Evolutionary conservation across 2,888 invertebrate genomes (phyloP).

Genomic region (Griposia aprilina): DNA sequence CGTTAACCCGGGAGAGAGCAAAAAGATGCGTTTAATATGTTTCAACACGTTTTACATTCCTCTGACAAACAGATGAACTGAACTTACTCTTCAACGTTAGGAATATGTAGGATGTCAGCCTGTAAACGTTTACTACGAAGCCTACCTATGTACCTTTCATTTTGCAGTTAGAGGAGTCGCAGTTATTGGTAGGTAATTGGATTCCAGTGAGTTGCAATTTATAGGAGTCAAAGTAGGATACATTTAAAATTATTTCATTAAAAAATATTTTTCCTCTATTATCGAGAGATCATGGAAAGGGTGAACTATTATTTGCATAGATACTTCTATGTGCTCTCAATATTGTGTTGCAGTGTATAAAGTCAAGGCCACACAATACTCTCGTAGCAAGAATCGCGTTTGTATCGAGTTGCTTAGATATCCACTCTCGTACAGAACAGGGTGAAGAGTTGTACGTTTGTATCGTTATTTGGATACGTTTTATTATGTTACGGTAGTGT

Average conservation of each 20-base stretch:
- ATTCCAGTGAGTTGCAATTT: slow-evolving; percentile 2
- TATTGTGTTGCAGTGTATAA: background rate
- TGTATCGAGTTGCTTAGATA: background rate
- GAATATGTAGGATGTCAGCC: background rate
- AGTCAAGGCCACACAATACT: background rate
- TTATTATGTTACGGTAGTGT: no score
- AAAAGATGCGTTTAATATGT: slow-evolving; percentile 27
- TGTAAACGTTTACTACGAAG: background rate
- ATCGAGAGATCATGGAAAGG: background rate
- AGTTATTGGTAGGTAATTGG: background rate
- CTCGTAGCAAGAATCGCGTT: background rate
- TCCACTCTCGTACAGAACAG: background rate
- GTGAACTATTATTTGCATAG: background rate
- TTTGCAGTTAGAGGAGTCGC: background rate
- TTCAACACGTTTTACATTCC: slow-evolving; percentile 24
- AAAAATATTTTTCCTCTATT: background rate
- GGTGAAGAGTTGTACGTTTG: background rate
- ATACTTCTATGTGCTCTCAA: background rate
- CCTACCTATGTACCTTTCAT: background rate
- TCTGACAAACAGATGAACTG: slow-evolving; percentile 4
- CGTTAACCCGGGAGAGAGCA: slow-evolving; percentile 30
- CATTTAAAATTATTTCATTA: no score
- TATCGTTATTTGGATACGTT: no score
- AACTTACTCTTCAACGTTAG: background rate
- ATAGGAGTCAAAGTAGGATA: background rate